phyloP scores from a whole-genome alignment of 2,888 invertebrate species.

The Pachydiplax longipennis region DNA sequence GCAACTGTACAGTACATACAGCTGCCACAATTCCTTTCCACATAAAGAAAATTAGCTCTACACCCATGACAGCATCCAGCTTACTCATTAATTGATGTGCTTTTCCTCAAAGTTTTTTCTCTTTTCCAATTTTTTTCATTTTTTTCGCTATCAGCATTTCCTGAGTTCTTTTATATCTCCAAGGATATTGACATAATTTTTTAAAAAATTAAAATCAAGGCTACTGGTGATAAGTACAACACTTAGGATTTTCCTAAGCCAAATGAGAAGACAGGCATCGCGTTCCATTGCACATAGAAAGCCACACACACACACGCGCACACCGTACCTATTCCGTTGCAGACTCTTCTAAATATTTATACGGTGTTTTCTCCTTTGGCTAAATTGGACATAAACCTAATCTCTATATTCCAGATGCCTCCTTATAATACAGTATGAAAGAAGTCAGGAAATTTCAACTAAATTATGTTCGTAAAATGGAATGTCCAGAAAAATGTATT shows the following conservation, averaged over 20 bases:
- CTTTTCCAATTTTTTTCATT: slow-evolving; percentile 35
- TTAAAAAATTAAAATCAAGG: slow-evolving; percentile 46
- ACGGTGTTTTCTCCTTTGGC: slow-evolving; percentile 46
- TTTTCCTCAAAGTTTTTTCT: slow-evolving; percentile 35
- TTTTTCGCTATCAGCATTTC: slow-evolving; percentile 44
- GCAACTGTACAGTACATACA: slow-evolving; percentile 30
- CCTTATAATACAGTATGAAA: slow-evolving; percentile 46
- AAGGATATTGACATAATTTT: slow-evolving; percentile 43
- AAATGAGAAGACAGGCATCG: slow-evolving; percentile 45
- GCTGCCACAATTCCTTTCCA: slow-evolving; percentile 37
- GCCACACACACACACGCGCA: slow-evolving; percentile 38
- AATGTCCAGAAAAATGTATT: slow-evolving; percentile 46
- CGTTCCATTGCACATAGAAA: slow-evolving; percentile 37
- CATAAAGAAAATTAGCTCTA: slow-evolving; percentile 31
- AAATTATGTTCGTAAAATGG: slow-evolving; percentile 43
- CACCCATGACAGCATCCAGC: slow-evolving; percentile 46
- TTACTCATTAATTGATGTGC: slow-evolving; percentile 43
- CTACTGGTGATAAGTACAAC: slow-evolving; percentile 46
- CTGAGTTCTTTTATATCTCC: slow-evolving; percentile 47
- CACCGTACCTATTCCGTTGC: slow-evolving; percentile 35
- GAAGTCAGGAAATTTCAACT: slow-evolving; percentile 46
- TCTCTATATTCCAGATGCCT: slow-evolving; percentile 37
- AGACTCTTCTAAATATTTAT: slow-evolving; percentile 14
- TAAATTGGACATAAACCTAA: slow-evolving; percentile 27
- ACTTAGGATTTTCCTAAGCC: slow-evolving; percentile 43